A percentile compares a stretch with the other conserved stretches of the same genome.
Conservation (phyloP, 2,797 vertebrate species). For the Okamejei kenojei region DNA sequence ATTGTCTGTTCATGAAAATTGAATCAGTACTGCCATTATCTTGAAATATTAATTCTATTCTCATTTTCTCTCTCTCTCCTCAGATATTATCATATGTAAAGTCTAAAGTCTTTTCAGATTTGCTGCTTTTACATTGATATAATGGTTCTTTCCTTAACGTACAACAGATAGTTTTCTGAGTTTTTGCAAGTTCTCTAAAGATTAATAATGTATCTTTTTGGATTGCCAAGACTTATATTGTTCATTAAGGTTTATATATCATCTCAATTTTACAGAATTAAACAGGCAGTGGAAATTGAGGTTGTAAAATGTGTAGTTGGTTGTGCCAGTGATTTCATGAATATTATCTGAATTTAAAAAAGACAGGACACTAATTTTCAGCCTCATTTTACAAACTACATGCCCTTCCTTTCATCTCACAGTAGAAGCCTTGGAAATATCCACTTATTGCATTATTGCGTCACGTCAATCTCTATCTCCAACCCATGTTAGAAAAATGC, state of each 20-base stretch:
- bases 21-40: too few species aligned
- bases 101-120: too few species aligned
- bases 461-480: neutral
- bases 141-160: neutral
- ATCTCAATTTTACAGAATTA: neutral
- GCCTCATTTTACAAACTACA: neutral
- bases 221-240: neutral
- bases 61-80: too few species aligned
- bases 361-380: neutral
- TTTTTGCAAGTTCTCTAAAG: neutral
- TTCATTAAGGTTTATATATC: neutral
- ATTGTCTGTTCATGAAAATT: too few species aligned
- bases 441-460: neutral
- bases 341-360: neutral
- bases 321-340: neutral
- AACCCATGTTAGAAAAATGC: neutral
- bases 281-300: neutral
- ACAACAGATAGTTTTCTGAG: neutral
- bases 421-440: neutral
- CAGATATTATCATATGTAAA: too few species aligned
- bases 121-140: too few species aligned
- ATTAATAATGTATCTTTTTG: neutral
- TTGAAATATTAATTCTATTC: too few species aligned
- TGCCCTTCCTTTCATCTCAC: neutral
- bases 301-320: neutral